Evolutionary conservation across 2,113 vertebrate species (phyloP), one percentile per base, ranked within the genome.

Genomic region (Ageneiosus marmoratus): DNA sequence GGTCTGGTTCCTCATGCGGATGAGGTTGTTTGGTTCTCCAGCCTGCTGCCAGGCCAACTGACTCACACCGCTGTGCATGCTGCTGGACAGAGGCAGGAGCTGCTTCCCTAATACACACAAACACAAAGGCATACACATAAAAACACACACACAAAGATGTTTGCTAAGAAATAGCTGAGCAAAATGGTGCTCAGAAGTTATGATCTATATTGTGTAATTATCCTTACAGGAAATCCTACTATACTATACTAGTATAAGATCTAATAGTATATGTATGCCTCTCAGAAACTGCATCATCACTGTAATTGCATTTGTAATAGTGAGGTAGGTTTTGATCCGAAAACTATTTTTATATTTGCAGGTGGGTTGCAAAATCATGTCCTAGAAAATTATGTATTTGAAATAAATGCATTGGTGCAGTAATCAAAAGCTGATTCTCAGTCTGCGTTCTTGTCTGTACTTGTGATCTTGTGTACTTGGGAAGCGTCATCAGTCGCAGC

Each of bases 1-100:
- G 1, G 93, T 92, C 85, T 99, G 97, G 85, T 96, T 98, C 91
- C 97, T 96, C 97, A 99, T 99, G 51, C 97, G 95, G 86, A 99
- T 96, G 89, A 99, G 90, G 92, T 98, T 99, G 88, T 96, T 97
- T 24, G 90, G 90, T 73, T 97, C 97, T 88, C 92, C 96, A 70
- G 84, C 24, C 76, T 95, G 89, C 62, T 95, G 96, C 94, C 95
- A 96, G n/a, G 93, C 83, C 44, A 93, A 91, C 89, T 96, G 97
- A 86, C 96, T 96, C 84, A 96, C 95, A 8, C 95, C 96, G 74
- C 95, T 92, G 56, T 98, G 96, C 88, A 96, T 90, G 56, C 97
- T 98, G 88, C 94, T 96, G 87, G 97, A 98, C 86, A 98, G 92
- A 34, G 97, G 97, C 86, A 98, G 95, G 79, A 98, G 91, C 93